A percentile compares a stretch with the other conserved stretches of the same genome.
Conservation (phyloP, 2,888 invertebrate species). For the Caenorhabditis wallacei region DNA sequence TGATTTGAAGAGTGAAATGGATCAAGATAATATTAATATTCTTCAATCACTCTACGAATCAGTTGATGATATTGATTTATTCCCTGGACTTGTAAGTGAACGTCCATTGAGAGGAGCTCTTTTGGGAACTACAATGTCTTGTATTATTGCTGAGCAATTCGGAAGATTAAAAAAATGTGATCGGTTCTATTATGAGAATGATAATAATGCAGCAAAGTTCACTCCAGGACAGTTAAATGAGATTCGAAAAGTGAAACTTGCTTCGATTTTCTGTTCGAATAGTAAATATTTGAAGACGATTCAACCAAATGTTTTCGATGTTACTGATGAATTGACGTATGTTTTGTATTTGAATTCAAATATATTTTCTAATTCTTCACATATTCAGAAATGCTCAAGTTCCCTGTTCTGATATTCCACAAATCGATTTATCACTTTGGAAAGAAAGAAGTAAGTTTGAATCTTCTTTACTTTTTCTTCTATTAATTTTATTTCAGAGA, state of each 20-base stretch:
- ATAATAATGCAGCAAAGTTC: conserved; percentile 80
- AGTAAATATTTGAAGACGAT: conserved; percentile 91
- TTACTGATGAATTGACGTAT: conserved; percentile 86
- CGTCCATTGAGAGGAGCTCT: conserved; percentile 89
- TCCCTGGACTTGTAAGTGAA: conserved; percentile 95
- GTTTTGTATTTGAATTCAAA: conserved; percentile 25
- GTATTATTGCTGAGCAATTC: conserved; percentile 93
- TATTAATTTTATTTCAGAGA: too few relatives aligned
- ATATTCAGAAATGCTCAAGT: conserved; percentile 82
- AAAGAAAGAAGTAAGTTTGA: conserved; percentile 79
- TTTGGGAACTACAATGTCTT: conserved; percentile 95
- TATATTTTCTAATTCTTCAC: background rate
- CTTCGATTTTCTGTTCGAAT: conserved; percentile 93
- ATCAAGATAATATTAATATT: conserved; percentile 86
- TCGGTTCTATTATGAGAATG: conserved; percentile 91
- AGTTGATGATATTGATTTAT: conserved; percentile 95
- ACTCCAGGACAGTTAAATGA: conserved; percentile 88
- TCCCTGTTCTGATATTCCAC: conserved; percentile 80
- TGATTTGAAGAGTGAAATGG: conserved; percentile 88
- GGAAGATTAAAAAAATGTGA: conserved; percentile 88
- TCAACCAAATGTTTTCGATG: conserved; percentile 92
- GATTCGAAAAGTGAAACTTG: conserved; percentile 91
- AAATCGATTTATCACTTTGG: conserved; percentile 81
- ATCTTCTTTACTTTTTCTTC: conserved; percentile 31
- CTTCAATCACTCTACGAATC: conserved; percentile 85